phyloP scores from a whole-genome alignment of 2,888 invertebrate species.

The Glyphotaelius pellucidus region DNA sequence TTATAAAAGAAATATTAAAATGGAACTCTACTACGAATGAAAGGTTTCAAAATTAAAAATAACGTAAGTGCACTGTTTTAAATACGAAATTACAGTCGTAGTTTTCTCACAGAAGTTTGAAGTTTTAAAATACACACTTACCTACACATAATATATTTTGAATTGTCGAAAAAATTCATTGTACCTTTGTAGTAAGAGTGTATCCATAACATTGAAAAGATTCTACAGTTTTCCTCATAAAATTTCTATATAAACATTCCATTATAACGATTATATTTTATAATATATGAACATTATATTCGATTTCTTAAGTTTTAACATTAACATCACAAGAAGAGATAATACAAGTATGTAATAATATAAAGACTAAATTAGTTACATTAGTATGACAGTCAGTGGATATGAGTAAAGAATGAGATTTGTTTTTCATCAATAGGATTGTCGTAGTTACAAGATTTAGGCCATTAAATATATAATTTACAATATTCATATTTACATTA shows the following conservation, averaged over 20 bases:
- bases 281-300: constrained; percentile 7
- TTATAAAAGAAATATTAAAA: no score
- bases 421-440: constrained; percentile 63
- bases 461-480: constrained; percentile 58
- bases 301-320: constrained; percentile 30
- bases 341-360: constrained; percentile 16
- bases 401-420: constrained; percentile 53
- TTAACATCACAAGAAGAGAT: constrained; percentile 55
- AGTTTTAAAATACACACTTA: not conserved
- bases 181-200: not conserved
- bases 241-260: not conserved
- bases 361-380: constrained; percentile 48
- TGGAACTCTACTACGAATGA: no score
- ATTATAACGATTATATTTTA: not conserved
- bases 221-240: not conserved
- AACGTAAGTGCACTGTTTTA: not conserved
- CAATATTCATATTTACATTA: constrained; percentile 31
- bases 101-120: not conserved
- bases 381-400: constrained; percentile 60
- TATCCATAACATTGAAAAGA: not conserved
- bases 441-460: constrained; percentile 66
- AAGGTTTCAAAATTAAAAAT: no score
- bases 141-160: not conserved
- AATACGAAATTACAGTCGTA: not conserved
- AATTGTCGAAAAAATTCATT: not conserved